Evolutionary conservation across 2,797 vertebrate species (phyloP), one percentile per base, ranked within the genome.

Genomic region (Cyclura pinguis): DNA sequence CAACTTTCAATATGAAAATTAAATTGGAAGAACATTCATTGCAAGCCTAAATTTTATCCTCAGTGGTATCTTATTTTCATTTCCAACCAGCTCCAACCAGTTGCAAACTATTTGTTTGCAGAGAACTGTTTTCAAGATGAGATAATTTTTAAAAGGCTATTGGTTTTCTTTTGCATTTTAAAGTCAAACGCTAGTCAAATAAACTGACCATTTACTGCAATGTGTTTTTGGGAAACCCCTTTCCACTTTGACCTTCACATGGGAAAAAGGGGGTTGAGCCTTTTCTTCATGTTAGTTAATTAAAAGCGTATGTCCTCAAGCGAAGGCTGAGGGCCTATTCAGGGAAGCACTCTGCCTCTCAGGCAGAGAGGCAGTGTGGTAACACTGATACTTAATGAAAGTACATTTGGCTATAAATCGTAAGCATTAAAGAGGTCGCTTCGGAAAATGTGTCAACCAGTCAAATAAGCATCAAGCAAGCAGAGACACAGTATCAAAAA

Each of bases 101-200:
- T 96, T 95, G 86, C 92, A 92, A 97, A 95, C 87, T 95, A 94
- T 95, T 94, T 93, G 72, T 96, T 96, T 95, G 95, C 93, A 85
- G 93, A 96, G 88, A 95, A 90, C 90, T 93, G 93, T 92, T 96
- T 97, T 96, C 93, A 94, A 87, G 92, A 96, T 94, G 93, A 97
- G 93, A 95, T 94, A 96, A 96, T 96, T 96, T 29, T 52, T 67
- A 95, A 91, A 97, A 96, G 95, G 86, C 92, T 96, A 96, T 96
- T 95, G 94, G 95, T 96, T 95, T 93, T 94, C 92, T 55, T 92
- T 90, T 92, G 89, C 94, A 94, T 94, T 95, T 94, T 94, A 87
- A 95, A 97, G 95, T 94, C 95, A 97, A 96, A 96, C 96, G 96
- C 91, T 95, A 94, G 93, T 97, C 95, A 97, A 97, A 97, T 97